phyloP scores from a whole-genome alignment of 2,797 vertebrate genomes.

The Ptychadena robeensis region DNA sequence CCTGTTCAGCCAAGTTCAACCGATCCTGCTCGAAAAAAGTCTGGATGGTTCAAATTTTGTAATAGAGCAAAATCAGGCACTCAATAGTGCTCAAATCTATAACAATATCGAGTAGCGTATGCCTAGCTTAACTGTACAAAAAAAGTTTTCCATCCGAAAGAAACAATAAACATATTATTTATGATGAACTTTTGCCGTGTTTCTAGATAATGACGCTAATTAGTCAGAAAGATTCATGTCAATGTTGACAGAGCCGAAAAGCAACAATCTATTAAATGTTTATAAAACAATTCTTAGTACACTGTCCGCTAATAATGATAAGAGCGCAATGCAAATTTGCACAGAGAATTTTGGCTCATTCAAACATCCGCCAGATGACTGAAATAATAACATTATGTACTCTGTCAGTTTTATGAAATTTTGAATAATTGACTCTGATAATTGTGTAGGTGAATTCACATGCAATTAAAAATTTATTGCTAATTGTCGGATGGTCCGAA shows the following conservation, averaged over 20 bases:
- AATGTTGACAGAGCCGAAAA: conserved; percentile 13
- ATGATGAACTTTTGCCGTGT: not conserved
- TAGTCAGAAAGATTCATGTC: conserved; percentile 16
- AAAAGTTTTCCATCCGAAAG: not conserved
- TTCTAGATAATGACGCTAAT: conserved; percentile 14
- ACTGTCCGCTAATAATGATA: conserved; percentile 20
- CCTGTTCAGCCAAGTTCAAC: no score
- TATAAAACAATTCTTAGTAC: conserved; percentile 5
- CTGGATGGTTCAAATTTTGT: no score
- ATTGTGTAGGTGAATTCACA: conserved; percentile 44
- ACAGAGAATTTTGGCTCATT: conserved; percentile 11
- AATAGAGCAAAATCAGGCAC: no score
- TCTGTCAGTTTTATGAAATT: conserved; percentile 13
- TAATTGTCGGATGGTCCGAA: conserved; percentile 46
- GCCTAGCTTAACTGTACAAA: not conserved
- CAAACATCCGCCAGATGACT: conserved; percentile 19
- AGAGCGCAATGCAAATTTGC: conserved; percentile 24
- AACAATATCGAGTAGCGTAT: no score
- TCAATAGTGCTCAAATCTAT: no score
- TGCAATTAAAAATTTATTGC: conserved; percentile 54
- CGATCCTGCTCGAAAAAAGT: no score
- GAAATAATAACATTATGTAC: conserved; percentile 27
- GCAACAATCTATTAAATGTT: conserved; percentile 9
- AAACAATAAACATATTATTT: conserved; percentile 1
- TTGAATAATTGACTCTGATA: conserved; percentile 49